phyloP scores from a whole-genome alignment of 2,797 vertebrate species.

The Nannoperca australis region DNA sequence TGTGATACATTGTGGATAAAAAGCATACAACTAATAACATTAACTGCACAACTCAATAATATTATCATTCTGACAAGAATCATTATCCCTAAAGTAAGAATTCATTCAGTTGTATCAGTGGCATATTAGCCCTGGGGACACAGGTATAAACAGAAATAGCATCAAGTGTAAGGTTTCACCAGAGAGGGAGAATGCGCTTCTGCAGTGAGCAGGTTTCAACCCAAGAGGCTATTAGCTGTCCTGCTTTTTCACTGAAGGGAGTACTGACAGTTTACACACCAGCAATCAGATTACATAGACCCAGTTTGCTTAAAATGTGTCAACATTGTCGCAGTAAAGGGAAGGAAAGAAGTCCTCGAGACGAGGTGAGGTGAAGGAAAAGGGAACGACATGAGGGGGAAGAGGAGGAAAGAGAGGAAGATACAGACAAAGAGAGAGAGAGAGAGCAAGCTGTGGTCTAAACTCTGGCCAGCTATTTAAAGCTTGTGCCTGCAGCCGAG shows the following conservation, averaged over 20 bases:
- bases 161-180: slow-evolving; percentile 51
- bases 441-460: slow-evolving; percentile 55
- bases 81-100: slow-evolving; percentile 7
- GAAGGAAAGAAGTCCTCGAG: slow-evolving; percentile 12
- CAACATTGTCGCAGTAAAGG: slow-evolving; percentile 5
- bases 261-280: slow-evolving; percentile 32
- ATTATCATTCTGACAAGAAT: background rate
- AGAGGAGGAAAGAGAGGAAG: slow-evolving; percentile 18
- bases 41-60: background rate
- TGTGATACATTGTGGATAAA: slow-evolving; percentile 2
- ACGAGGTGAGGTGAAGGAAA: slow-evolving; percentile 47
- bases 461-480: slow-evolving; percentile 77
- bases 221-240: slow-evolving; percentile 37
- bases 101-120: slow-evolving; percentile 11
- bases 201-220: slow-evolving; percentile 35
- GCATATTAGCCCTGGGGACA: slow-evolving; percentile 13
- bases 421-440: slow-evolving; percentile 42
- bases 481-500: slow-evolving; percentile 76
- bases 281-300: slow-evolving; percentile 37
- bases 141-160: slow-evolving; percentile 52
- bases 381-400: slow-evolving; percentile 3
- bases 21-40: slow-evolving; percentile 18
- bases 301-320: slow-evolving; percentile 27
- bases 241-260: slow-evolving; percentile 37
- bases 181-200: slow-evolving; percentile 35